These are phyloP conservation scores for Drosophila parabipectinata DNA, from an alignment of 1,140 invertebrate species.

Conservation along the genomic window DNA sequence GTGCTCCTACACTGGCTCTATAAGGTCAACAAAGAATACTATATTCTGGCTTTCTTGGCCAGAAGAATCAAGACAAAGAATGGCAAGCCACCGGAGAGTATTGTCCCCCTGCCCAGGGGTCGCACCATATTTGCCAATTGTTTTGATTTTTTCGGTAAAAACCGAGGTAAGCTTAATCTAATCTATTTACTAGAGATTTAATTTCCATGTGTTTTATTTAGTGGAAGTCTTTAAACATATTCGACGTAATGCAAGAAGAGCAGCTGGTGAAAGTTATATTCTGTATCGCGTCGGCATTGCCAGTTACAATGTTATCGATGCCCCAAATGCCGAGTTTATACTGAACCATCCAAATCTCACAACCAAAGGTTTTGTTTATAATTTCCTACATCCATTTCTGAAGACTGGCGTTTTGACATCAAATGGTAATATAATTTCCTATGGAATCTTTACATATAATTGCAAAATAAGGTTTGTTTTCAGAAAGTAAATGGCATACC, in stretches of 20 bases:
- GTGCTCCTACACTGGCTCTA: constrained; percentile 46
- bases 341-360: constrained; percentile 66
- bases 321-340: constrained; percentile 57
- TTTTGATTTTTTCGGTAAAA: constrained; percentile 53
- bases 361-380: constrained; percentile 70
- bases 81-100: constrained; percentile 30
- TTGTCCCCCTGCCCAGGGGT: constrained; percentile 33
- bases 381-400: constrained; percentile 88
- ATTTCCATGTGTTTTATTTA: not conserved
- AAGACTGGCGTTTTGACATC: constrained; percentile 88
- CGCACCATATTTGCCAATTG: constrained; percentile 51
- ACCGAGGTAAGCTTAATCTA: constrained; percentile 37
- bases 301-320: constrained; percentile 67
- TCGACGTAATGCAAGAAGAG: constrained; percentile 2
- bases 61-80: constrained; percentile 44
- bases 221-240: constrained; percentile 40
- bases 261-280: constrained; percentile 42
- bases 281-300: constrained; percentile 48
- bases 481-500: constrained; percentile 89
- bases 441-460: rapidly evolving
- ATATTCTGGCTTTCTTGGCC: constrained; percentile 41
- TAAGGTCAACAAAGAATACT: constrained; percentile 55
- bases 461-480: not conserved
- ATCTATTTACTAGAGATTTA: not conserved
- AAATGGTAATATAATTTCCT: constrained; percentile 82